Percentiles rank a stretch among this genome's conserved stretches.
phyloP scores from a whole-genome alignment of 2,888 invertebrate species.

The Mylabris sibirica region DNA sequence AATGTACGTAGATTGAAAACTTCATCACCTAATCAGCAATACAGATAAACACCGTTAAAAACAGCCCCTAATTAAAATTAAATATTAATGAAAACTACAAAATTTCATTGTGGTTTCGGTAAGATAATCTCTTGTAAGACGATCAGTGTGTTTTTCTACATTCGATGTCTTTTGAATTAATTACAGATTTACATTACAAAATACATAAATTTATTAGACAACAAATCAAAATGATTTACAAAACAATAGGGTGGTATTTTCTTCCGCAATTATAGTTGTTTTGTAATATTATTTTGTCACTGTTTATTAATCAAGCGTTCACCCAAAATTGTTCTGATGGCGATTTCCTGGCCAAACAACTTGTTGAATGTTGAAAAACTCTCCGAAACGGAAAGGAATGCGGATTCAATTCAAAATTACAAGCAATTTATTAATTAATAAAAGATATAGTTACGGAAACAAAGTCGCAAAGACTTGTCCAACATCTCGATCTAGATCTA shows the following conservation, averaged over 20 bases:
- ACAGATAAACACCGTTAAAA: not conserved
- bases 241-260: no score
- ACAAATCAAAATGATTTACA: no score
- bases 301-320: no score
- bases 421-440: not conserved
- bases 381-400: not conserved
- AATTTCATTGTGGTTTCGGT: not conserved
- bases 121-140: not conserved
- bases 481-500: no score
- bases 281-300: no score
- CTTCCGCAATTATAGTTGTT: no score
- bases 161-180: not conserved
- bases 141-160: not conserved
- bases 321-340: no score
- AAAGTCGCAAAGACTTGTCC: no score
- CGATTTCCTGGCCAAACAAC: not conserved
- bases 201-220: no score
- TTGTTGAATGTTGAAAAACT: not conserved
- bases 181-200: not conserved
- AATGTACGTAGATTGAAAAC: no score
- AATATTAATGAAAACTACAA: not conserved
- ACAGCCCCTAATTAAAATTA: no score
- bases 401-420: not conserved
- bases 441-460: no score
- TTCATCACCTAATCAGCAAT: not conserved